These are phyloP conservation scores for Heliocidaris erythrogramma DNA, from an alignment of 35 echinoderm and acorn worm genomes.

Conservation along the genomic window DNA sequence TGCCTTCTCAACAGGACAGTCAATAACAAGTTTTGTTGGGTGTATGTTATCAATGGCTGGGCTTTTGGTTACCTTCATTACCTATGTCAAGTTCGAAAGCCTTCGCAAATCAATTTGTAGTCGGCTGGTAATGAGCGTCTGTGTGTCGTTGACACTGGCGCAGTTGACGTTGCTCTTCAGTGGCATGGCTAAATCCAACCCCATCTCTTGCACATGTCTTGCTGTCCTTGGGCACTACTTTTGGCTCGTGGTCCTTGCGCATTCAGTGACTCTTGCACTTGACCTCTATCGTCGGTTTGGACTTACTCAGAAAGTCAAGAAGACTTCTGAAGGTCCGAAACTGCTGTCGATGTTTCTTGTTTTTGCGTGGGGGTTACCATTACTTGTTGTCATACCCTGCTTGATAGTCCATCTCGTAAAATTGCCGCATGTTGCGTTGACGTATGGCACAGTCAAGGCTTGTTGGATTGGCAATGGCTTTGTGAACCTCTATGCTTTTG, in stretches of 20 bases:
- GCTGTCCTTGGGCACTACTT: constrained; percentile 63
- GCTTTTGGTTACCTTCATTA: constrained; percentile 38
- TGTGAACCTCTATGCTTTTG: constrained; percentile 21
- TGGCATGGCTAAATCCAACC: background rate
- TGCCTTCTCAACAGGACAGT: background rate
- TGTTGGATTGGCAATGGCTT: constrained; percentile 42
- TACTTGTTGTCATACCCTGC: constrained; percentile 48
- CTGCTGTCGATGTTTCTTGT: background rate
- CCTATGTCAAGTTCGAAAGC: constrained; percentile 42
- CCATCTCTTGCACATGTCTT: constrained; percentile 45
- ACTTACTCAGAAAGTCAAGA: background rate
- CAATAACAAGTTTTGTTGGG: background rate
- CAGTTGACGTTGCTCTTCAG: constrained; percentile 53
- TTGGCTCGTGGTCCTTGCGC: constrained; percentile 59
- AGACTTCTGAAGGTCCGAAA: background rate
- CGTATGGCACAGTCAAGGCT: background rate
- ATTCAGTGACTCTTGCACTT: constrained; percentile 46
- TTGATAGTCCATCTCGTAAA: constrained; percentile 24
- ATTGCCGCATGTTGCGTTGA: constrained; percentile 16
- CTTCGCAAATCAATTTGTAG: constrained; percentile 47
- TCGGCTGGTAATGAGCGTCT: constrained; percentile 47
- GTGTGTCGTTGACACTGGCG: constrained; percentile 34
- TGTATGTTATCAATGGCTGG: background rate
- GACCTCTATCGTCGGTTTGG: constrained; percentile 59
- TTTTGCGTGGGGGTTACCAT: background rate